phyloP scores from a whole-genome alignment of 1,140 invertebrate species.

The Trachymyrmex cornetzi region DNA sequence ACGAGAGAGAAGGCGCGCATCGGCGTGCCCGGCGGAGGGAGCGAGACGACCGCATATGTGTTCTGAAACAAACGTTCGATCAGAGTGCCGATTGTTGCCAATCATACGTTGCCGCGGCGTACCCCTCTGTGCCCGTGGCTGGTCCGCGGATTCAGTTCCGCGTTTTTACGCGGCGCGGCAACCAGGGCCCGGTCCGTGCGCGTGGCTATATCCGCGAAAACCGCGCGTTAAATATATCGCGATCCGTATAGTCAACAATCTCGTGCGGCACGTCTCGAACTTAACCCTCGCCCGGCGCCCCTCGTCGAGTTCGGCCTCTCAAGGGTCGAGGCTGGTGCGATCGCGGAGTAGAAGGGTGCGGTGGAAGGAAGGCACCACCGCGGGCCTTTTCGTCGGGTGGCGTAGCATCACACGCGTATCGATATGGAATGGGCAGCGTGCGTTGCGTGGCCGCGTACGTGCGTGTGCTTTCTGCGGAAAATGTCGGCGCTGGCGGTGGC shows the following conservation, averaged over 20 bases:
- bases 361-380: constrained; percentile 8
- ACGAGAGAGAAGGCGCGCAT: constrained; percentile 58
- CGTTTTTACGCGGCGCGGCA: constrained; percentile 84
- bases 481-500: constrained; percentile 82
- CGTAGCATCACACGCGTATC: constrained; percentile 28
- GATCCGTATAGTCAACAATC: constrained; percentile 16
- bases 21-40: constrained; percentile 57
- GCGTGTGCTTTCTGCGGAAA: constrained; percentile 81
- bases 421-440: constrained; percentile 60
- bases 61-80: constrained; percentile 86
- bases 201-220: constrained; percentile 49
- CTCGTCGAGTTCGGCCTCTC: not conserved
- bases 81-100: constrained; percentile 86
- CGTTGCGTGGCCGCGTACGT: constrained; percentile 67
- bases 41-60: constrained; percentile 78
- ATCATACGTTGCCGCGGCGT: constrained; percentile 84
- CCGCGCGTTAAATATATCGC: constrained; percentile 55
- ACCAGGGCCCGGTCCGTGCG: constrained; percentile 66
- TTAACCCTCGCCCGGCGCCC: constrained; percentile 28
- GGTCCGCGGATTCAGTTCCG: constrained; percentile 83
- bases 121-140: constrained; percentile 79
- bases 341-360: constrained; percentile 9
- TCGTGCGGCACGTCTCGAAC: constrained; percentile 24
- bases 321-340: constrained; percentile 3
- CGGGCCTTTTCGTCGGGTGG: constrained; percentile 30